phyloP scores from a whole-genome alignment of 2,888 invertebrate species.

The Drosophila pegasa region DNA sequence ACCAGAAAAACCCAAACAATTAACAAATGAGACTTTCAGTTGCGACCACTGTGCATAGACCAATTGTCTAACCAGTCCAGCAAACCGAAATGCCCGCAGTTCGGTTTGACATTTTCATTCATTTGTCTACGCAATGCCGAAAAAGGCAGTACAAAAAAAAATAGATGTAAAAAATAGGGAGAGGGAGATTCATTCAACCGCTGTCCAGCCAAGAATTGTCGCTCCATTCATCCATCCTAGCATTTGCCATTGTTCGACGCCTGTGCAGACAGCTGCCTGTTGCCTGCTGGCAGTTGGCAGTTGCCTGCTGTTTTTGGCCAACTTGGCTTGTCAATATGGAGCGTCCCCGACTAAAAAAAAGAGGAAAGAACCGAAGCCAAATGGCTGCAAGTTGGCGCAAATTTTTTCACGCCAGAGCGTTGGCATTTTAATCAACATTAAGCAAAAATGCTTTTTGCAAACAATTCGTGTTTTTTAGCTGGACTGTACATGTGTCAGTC shows the following conservation, averaged over 20 bases:
- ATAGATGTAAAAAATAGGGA: constrained; percentile 18
- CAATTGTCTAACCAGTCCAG: constrained; percentile 12
- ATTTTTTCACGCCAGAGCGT: constrained; percentile 76
- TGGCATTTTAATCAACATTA: constrained; percentile 81
- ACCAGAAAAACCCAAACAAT: neutral
- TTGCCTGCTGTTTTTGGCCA: constrained; percentile 69
- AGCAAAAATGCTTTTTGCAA: constrained; percentile 79
- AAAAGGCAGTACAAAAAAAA: constrained; percentile 37
- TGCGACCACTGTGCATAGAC: constrained; percentile 18
- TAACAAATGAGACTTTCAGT: neutral
- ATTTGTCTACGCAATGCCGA: constrained; percentile 73
- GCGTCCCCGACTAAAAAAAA: neutral
- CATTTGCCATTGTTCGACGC: constrained; percentile 56
- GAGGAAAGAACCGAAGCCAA: constrained; percentile 30
- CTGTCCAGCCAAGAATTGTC: constrained; percentile 61
- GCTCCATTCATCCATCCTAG: constrained; percentile 52
- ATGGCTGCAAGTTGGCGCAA: constrained; percentile 69
- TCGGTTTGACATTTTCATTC: constrained; percentile 78
- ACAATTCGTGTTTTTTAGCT: constrained; percentile 53
- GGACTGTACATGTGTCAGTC: constrained; percentile 45
- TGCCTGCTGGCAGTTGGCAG: constrained; percentile 55
- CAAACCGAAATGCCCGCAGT: constrained; percentile 46
- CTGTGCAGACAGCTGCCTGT: constrained; percentile 60
- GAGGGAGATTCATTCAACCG: constrained; percentile 49
- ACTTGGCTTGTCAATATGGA: constrained; percentile 70